Conservation (phyloP, 2,888 invertebrate genomes). For the Melieria crassipennis region DNA sequence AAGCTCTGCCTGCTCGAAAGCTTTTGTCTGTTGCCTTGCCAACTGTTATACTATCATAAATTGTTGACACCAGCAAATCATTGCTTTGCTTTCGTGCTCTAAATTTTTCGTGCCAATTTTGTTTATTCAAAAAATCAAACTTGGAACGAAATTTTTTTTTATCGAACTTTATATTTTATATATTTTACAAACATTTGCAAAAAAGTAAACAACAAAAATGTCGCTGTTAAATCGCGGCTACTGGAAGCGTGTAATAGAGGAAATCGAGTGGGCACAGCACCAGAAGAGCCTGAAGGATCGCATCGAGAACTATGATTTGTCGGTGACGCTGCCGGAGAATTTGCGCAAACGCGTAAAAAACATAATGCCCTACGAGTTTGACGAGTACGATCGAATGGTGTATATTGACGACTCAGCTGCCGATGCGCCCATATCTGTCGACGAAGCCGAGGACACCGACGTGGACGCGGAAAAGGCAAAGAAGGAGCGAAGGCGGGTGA, state of each 20-base stretch:
- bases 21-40: too few relatives aligned
- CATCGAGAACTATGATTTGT: constrained; percentile 53
- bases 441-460: constrained; percentile 39
- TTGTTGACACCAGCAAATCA: background rate
- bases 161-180: too few relatives aligned
- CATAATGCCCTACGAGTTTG: constrained; percentile 56
- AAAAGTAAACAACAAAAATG: background rate
- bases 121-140: too few relatives aligned
- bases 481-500: constrained; percentile 1
- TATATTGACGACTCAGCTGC: constrained; percentile 53
- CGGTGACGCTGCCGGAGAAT: constrained; percentile 55
- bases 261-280: constrained; percentile 52
- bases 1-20: too few relatives aligned
- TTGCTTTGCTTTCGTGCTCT: background rate
- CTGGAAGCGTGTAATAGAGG: constrained; percentile 56
- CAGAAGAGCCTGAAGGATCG: constrained; percentile 39
- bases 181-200: too few relatives aligned
- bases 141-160: too few relatives aligned
- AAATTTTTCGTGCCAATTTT: background rate
- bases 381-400: constrained; percentile 53
- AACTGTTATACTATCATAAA: too few relatives aligned
- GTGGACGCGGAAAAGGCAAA: constrained; percentile 31
- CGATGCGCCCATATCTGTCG: constrained; percentile 42
- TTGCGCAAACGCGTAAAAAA: constrained; percentile 56
- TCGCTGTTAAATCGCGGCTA: constrained; percentile 45